Evolutionary conservation across 2,888 invertebrate species (phyloP).

Genomic region (Panzeria rudis): DNA sequence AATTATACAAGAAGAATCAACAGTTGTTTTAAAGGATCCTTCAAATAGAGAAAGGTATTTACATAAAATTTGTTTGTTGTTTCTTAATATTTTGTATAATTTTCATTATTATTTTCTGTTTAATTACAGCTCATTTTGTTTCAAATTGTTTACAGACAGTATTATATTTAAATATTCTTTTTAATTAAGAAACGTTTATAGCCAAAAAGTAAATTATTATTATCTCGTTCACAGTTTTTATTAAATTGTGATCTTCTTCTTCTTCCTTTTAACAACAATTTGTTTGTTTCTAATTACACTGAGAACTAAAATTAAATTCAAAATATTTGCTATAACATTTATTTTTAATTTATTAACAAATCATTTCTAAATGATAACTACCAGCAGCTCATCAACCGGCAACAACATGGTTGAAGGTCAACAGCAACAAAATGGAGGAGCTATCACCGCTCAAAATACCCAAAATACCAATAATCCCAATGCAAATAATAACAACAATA

Average conservation of each 20-base stretch:
- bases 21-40: conserved; percentile 44
- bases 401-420: conserved; percentile 87
- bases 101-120: conserved; percentile 57
- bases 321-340: conserved; percentile 51
- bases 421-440: conserved; percentile 85
- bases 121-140: conserved; percentile 69
- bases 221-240: conserved; percentile 50
- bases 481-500: conserved; percentile 77
- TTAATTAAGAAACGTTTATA: conserved; percentile 31
- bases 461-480: conserved; percentile 83
- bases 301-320: conserved; percentile 41
- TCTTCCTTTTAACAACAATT: conserved; percentile 27
- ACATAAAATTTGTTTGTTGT: conserved; percentile 1
- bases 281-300: conserved; percentile 35
- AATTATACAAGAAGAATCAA: conserved; percentile 41
- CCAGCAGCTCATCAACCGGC: conserved; percentile 65
- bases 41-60: conserved; percentile 62
- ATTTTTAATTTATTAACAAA: conserved; percentile 48
- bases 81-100: conserved; percentile 35
- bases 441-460: conserved; percentile 67
- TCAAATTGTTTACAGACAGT: conserved; percentile 58
- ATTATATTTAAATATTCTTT: conserved; percentile 63
- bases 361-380: conserved; percentile 74
- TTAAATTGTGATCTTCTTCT: conserved; percentile 56
- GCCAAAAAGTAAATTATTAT: conserved; percentile 43